These are phyloP conservation scores for Paguma larvata DNA, from an alignment of 2,797 vertebrate species.

Conservation along the genomic window DNA sequence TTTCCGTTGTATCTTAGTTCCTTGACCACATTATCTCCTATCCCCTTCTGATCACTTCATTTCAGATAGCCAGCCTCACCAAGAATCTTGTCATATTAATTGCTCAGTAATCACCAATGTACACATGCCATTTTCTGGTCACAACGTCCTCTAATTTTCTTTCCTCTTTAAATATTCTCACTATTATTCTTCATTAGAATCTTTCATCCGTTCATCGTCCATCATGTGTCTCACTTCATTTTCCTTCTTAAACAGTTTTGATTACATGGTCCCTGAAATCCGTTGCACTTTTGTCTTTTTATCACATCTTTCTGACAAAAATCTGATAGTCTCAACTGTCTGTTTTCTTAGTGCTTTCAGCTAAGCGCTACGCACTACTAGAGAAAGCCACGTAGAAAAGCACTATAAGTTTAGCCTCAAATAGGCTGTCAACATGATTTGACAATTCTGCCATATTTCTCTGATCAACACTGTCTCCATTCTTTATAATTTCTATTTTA, in stretches of 20 bases:
- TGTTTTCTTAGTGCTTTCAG: background rate
- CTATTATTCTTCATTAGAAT: background rate
- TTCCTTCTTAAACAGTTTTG: constrained; percentile 9
- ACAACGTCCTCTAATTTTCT: background rate
- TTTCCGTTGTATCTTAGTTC: background rate
- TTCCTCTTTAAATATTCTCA: constrained; percentile 29
- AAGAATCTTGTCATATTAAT: background rate
- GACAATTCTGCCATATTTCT: background rate
- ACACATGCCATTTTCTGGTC: background rate
- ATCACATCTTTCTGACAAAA: background rate
- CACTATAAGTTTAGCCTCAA: background rate
- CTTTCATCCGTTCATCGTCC: background rate
- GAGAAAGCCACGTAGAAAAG: background rate
- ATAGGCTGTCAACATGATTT: background rate
- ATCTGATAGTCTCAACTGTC: background rate
- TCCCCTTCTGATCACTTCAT: background rate
- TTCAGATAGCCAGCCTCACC: background rate
- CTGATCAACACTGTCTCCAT: background rate
- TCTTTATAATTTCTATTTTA: constrained; percentile 5
- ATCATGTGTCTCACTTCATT: background rate
- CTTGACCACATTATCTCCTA: background rate
- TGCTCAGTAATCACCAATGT: background rate
- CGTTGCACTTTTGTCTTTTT: background rate
- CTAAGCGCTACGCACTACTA: background rate
- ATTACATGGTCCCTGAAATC: background rate